Percentiles rank a stretch among this genome's conserved stretches.
Conservation (phyloP, 2,797 vertebrate species). For the Rhinella marina region DNA sequence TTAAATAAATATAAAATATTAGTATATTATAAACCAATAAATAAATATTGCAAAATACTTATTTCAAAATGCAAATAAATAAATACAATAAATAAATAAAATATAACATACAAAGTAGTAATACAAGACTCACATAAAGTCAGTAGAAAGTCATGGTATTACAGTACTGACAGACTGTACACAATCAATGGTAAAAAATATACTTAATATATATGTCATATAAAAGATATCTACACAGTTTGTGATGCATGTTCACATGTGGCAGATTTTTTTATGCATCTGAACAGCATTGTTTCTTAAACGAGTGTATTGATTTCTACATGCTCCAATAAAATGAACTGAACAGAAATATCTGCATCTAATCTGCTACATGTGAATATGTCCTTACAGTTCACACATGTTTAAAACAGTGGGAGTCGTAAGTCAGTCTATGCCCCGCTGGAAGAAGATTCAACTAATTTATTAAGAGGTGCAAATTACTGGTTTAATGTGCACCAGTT, state of each 20-base stretch:
- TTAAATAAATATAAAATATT: conserved; percentile 50
- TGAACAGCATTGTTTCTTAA: background rate
- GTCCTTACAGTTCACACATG: background rate
- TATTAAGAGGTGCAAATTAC: no score
- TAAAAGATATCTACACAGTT: background rate
- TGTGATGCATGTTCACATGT: background rate
- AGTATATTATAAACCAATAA: conserved; percentile 30
- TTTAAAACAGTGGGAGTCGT: no score
- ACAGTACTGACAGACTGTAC: background rate
- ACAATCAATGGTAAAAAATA: background rate
- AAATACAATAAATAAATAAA: conserved; percentile 50
- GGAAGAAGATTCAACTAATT: no score
- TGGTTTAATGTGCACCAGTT: no score
- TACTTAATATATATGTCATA: background rate
- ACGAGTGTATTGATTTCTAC: background rate
- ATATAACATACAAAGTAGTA: conserved; percentile 19
- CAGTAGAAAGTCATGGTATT: background rate
- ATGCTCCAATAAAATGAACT: background rate
- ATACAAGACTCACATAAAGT: background rate
- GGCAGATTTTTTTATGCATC: background rate
- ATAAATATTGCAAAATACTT: conserved; percentile 22
- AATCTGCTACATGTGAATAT: background rate
- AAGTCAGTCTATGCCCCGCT: no score
- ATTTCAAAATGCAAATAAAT: conserved; percentile 36
- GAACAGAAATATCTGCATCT: no score